Evolutionary conservation across 2,113 vertebrate genomes (phyloP), one percentile per base, ranked within the genome.

Genomic region (Gorilla gorilla): DNA sequence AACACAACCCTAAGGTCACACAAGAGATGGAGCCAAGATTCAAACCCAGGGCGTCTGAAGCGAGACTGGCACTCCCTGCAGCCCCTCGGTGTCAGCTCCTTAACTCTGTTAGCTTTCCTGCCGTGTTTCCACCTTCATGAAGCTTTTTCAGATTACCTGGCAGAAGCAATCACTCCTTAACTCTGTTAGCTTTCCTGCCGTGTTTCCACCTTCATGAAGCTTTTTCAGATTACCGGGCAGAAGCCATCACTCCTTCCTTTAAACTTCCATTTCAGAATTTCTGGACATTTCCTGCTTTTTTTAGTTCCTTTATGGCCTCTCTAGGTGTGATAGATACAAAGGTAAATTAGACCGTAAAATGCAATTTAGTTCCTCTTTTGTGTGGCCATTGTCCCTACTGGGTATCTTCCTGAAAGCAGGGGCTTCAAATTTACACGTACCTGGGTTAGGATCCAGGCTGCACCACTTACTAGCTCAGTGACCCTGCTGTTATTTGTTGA

Each of bases 351-450:
- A 90, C 9, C 13, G 50, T 70, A 97, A 92, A 88, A 70, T 79
- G 38, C 13, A 89, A 32, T 59, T 92, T 79, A 35, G 38, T 64
- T 96, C 17, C 70, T 72, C 75, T 82, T 92, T 72, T 59, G 40
- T 6, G 17, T 66, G 64, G 57, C 55, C 16, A 85, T 27, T 87
- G 70, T 72, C 45, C 2, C 55, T 70, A 59, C 4, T 48, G 76
- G 32, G n/a, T 30, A 81, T 80, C 50, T 92, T 95, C 82, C 96
- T 82, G 79, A 85, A 96, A 95, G 43, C 43, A 79, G 48, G 45
- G 25, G 8, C 32, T 73, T 57, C 25, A 68, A 14, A 90, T 84
- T 84, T 55, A 40, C 57, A 92, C 5, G 50, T 38, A 64, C 40
- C 25, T 59, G n/a, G 43, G 30, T 79, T 40, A 64, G 20, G 30